A percentile compares a stretch with the other conserved stretches of the same genome.
These are phyloP conservation scores for Tigriopus japonicus DNA, from an alignment of 1,140 invertebrate genomes.

Conservation along the genomic window DNA sequence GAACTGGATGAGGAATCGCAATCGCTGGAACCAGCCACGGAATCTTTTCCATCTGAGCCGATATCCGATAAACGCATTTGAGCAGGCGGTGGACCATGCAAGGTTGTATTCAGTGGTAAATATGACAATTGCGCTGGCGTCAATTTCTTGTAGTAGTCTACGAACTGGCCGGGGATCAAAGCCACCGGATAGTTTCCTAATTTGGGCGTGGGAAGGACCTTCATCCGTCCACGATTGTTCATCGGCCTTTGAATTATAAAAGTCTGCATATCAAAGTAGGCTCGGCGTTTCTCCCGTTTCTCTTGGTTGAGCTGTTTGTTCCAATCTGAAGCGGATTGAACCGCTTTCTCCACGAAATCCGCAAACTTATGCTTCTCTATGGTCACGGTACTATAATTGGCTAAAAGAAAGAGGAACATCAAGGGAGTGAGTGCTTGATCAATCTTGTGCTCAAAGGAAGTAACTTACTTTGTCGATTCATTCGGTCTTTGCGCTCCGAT, in stretches of 20 bases:
- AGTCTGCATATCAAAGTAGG: slow-evolving; percentile 52
- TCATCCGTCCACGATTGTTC: slow-evolving; percentile 21
- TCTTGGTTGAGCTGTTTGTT: slow-evolving; percentile 11
- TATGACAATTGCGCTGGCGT: slow-evolving; percentile 45
- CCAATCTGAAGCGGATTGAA: slow-evolving; percentile 52
- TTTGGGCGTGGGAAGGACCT: slow-evolving; percentile 30
- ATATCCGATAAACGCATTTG: no score
- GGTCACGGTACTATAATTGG: slow-evolving; percentile 32
- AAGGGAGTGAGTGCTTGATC: not conserved
- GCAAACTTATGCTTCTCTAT: slow-evolving; percentile 27
- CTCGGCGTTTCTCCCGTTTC: slow-evolving; percentile 21
- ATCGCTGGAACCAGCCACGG: no score
- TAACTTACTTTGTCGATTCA: slow-evolving; percentile 35
- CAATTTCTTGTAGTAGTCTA: slow-evolving; percentile 56
- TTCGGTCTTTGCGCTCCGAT: slow-evolving; percentile 52
- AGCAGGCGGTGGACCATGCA: slow-evolving; percentile 41
- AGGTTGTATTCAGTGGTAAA: slow-evolving; percentile 73
- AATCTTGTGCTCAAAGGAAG: not conserved
- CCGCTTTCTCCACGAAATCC: slow-evolving; percentile 71
- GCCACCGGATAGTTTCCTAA: slow-evolving; percentile 68
- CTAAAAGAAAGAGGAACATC: slow-evolving; percentile 26
- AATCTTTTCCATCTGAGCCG: no score
- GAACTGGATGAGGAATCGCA: no score
- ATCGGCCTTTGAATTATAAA: slow-evolving; percentile 49
- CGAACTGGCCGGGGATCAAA: slow-evolving; percentile 78